A percentile compares a stretch with the other conserved stretches of the same genome.
phyloP scores from a whole-genome alignment of 2,113 vertebrate species.

The Gasterosteus nipponicus region DNA sequence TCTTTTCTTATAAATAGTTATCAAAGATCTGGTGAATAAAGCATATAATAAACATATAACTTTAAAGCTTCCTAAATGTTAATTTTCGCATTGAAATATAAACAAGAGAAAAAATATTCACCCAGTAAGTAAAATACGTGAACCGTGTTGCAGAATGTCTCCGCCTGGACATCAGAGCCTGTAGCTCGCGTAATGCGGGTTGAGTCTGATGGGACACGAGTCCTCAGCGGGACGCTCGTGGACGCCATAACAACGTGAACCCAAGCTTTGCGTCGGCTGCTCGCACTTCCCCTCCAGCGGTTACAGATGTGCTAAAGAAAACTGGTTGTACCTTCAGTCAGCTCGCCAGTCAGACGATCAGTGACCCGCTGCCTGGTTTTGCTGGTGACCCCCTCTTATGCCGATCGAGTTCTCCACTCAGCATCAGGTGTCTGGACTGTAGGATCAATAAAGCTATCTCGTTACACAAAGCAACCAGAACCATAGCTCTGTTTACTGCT shows the following conservation, averaged over 20 bases:
- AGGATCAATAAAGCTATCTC: conserved; percentile 44
- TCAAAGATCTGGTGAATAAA: background rate
- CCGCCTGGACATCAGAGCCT: conserved; percentile 26
- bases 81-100: background rate
- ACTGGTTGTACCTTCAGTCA: conserved; percentile 13
- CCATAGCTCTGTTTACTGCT: conserved; percentile 14
- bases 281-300: conserved; percentile 26
- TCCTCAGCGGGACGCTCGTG: background rate
- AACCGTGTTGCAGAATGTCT: conserved; percentile 16
- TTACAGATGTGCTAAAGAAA: conserved; percentile 24
- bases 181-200: background rate
- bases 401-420: conserved; percentile 51
- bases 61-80: background rate
- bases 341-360: background rate
- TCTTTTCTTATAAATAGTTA: background rate
- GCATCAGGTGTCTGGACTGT: conserved; percentile 59
- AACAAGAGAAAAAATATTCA: background rate
- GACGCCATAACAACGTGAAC: conserved; percentile 41
- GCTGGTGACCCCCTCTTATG: conserved; percentile 12
- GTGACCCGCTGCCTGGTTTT: background rate
- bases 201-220: background rate
- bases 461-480: conserved; percentile 24
- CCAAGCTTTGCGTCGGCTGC: conserved; percentile 28
- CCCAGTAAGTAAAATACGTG: background rate
- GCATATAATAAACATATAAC: background rate